These are phyloP conservation scores for Euzetes globulus DNA, from an alignment of 2,888 invertebrate species.

Conservation along the genomic window DNA sequence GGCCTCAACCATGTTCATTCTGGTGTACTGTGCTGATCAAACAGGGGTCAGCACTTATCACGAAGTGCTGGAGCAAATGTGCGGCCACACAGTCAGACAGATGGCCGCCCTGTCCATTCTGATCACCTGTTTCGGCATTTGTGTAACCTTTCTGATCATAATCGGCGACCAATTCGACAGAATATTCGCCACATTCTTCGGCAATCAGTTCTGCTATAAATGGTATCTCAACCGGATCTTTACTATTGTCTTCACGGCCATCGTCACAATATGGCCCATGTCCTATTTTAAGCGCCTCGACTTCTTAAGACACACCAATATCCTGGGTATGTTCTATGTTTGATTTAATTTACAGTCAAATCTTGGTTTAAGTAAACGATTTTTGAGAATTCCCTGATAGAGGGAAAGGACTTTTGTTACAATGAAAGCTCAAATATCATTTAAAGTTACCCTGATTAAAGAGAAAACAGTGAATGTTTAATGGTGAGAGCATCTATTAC, in stretches of 20 bases:
- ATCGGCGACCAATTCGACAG: constrained; percentile 51
- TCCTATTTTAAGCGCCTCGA: constrained; percentile 50
- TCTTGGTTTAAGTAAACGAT: no score
- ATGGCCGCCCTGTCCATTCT: constrained; percentile 46
- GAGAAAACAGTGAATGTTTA: no score
- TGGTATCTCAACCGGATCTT: constrained; percentile 49
- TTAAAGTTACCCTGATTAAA: no score
- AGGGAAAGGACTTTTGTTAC: no score
- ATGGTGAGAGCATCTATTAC: no score
- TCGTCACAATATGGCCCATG: constrained; percentile 49
- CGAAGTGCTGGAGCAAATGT: constrained; percentile 48
- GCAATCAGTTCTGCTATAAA: constrained; percentile 10
- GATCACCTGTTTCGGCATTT: constrained; percentile 49
- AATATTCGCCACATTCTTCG: constrained; percentile 32
- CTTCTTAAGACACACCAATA: constrained; percentile 40
- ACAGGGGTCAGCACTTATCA: constrained; percentile 48
- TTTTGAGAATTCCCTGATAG: no score
- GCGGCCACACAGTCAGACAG: constrained; percentile 46
- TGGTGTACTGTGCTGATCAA: constrained; percentile 49
- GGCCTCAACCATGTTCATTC: constrained; percentile 45
- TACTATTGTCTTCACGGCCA: constrained; percentile 47
- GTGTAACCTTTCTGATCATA: constrained; percentile 50
- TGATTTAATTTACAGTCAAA: no score
- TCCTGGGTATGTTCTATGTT: neutral
- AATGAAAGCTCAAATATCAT: no score